Conservation (phyloP, 1,140 invertebrate species). For the Danaus melanippus region DNA sequence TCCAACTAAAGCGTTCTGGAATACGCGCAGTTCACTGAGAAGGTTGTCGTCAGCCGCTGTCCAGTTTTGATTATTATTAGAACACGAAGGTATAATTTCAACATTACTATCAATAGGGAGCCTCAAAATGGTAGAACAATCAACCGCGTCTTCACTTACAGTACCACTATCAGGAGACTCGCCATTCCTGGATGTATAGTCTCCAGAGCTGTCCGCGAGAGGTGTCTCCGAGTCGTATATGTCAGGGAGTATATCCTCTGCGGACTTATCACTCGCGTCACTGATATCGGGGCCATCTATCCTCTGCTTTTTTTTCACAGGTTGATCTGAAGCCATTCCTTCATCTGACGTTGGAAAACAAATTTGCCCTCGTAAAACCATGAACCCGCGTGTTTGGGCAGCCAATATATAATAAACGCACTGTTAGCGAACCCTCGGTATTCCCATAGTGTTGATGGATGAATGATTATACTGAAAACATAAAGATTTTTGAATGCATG, state of each 20-base stretch:
- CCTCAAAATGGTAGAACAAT: conserved; percentile 53
- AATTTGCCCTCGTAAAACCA: conserved; percentile 43
- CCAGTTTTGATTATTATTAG: conserved; percentile 46
- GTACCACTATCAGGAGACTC: conserved; percentile 65
- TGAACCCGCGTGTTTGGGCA: conserved; percentile 24
- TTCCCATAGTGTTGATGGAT: conserved; percentile 12
- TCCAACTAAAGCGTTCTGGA: conserved; percentile 77
- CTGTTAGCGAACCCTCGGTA: conserved; percentile 11
- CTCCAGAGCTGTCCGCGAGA: conserved; percentile 43
- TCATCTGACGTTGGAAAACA: conserved; percentile 57
- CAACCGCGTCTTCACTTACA: conserved; percentile 67
- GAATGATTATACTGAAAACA: conserved; percentile 48
- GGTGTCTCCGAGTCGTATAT: conserved; percentile 55
- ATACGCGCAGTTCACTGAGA: conserved; percentile 46
- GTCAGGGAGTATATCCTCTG: conserved; percentile 55
- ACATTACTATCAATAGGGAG: conserved; percentile 42
- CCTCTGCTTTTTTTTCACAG: conserved; percentile 82
- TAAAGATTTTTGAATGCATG: conserved; percentile 62
- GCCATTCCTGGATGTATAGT: conserved; percentile 52
- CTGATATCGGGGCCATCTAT: conserved; percentile 73
- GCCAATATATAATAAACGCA: conserved; percentile 10
- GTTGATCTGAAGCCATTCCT: conserved; percentile 78
- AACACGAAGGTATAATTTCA: conserved; percentile 51
- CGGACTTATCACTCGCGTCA: conserved; percentile 70
- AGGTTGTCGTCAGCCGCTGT: conserved; percentile 52